These are phyloP conservation scores for Paratrypauchen microcephalus DNA, from an alignment of 2,797 vertebrate species.

Conservation along the genomic window DNA sequence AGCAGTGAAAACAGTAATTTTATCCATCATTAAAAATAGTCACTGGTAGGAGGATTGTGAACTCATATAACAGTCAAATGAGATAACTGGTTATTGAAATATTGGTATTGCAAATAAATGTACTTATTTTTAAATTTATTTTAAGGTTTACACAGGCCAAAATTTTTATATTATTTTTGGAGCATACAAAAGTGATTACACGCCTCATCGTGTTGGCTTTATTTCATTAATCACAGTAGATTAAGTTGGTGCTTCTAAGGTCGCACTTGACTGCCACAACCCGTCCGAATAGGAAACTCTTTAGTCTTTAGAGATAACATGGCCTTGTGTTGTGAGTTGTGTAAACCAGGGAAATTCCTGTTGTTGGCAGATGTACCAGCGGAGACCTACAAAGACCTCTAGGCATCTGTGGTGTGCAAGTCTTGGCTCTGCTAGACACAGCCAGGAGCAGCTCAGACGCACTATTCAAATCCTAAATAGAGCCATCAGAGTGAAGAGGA, in stretches of 20 bases:
- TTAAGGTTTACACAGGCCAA: slow-evolving; percentile 14
- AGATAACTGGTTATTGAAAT: slow-evolving; percentile 43
- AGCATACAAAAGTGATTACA: slow-evolving; percentile 38
- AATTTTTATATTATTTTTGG: slow-evolving; percentile 31
- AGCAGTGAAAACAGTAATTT: slow-evolving; percentile 81
- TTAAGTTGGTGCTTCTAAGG: slow-evolving; percentile 41
- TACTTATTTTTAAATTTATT: neutral
- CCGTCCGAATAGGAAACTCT: slow-evolving; percentile 51
- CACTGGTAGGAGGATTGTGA: slow-evolving; percentile 62
- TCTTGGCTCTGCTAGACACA: slow-evolving; percentile 70
- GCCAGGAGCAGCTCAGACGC: slow-evolving; percentile 72
- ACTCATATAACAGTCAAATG: slow-evolving; percentile 55
- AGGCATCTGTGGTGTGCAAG: slow-evolving; percentile 72
- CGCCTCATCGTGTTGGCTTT: slow-evolving; percentile 38
- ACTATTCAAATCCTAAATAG: slow-evolving; percentile 56
- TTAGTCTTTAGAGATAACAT: slow-evolving; percentile 64
- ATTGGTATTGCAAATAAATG: neutral
- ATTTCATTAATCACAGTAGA: slow-evolving; percentile 54
- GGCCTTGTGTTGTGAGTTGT: slow-evolving; percentile 68
- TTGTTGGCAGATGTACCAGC: slow-evolving; percentile 75
- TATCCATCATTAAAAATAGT: slow-evolving; percentile 79
- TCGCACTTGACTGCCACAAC: slow-evolving; percentile 48
- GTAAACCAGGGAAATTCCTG: slow-evolving; percentile 86
- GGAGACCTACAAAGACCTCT: slow-evolving; percentile 73
- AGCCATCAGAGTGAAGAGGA: slow-evolving; percentile 36